Evolutionary conservation across 2,797 vertebrate genomes (phyloP), one percentile per base, ranked within the genome.

Genomic region (Arrhamphus sclerolepis): DNA sequence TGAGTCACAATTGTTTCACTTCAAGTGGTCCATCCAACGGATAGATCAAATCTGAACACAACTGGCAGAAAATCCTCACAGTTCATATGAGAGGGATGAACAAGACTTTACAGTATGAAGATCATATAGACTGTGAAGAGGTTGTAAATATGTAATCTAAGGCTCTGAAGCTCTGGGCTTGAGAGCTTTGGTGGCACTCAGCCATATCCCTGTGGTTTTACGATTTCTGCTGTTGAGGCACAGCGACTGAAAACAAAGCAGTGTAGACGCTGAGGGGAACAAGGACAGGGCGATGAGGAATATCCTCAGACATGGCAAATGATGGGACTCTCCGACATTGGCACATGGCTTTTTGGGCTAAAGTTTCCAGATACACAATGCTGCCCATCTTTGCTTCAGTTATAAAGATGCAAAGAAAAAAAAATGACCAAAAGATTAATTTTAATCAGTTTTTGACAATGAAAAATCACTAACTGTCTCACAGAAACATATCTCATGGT

Each of bases 151-250:
- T 73, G 78, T 63, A 73, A 81, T 77, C 72, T 62, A 78, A 80
- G 81, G 81, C 84, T 73, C 62, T 53, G 47, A 64, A 59, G 74
- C 80, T 68, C 66, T 29, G 70, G 78, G 78, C 80, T 84, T 48
- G 83, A 85, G 81, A 84, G 82, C 69, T 72, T 79, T 57, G 0
- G 62, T 85, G 84, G 85, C 86, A 85, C 75, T 56, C 68, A 7
- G 82, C 85, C 89, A 86, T 24, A 58, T 77, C 67, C 49, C 81
- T 78, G 85, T 70, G 84, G 88, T 81, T 87, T 81, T 17, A 78
- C 76, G 62, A 80, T 69, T 66, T 77, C 62, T 69, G 66, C 81
- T 80, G 72, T 57, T 72, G 55, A 80, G 72, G 66, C 62, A 49
- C 2, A 42, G 54, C 73, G 77, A 55, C 80, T 56, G 59, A 78